Evolutionary conservation across 1,140 invertebrate species (phyloP), one percentile per base, ranked within the genome.

Genomic region (Drosophila sproati): DNA sequence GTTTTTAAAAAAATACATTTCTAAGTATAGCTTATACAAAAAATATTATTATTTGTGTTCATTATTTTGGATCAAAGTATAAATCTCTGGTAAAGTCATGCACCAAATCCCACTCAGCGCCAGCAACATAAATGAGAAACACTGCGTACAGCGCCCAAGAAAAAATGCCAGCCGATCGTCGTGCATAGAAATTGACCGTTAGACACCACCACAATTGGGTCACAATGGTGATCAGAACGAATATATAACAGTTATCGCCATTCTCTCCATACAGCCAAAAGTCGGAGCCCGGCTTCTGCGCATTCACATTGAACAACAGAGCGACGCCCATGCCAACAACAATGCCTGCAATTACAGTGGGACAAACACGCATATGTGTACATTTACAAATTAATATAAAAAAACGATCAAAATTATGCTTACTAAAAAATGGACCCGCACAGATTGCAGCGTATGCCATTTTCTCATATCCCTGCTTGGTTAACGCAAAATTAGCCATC

Each of bases 401-500:
- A 35, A 29, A 12, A 5, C 4, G 20, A 4, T 4, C 0, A n/a
- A 7, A 7, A n/a, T 34, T 32, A 5, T 32, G 6, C 70, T 70
- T 67, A 88, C 85, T 71, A 8, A 73, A 81, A n/a, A 89, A 52
- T 0, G 77, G 50, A 3, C 72, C 51, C 1, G 85, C 85, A 10
- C 80, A 54, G 7, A 73, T 43, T 3, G 64, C 78, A 0, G 80
- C 86, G 31, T 73, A 89, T 0, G 78, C 85, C 85, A 89, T 85
- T 47, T 67, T 73, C 29, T 77, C 85, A n/a, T 74, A 81, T 3
- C 85, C 85, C 10, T 89, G 72, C n/a, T 59, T n/a, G 7, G 78
- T 52, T n/a, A 83, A 52, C 5, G 57, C 32, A 0, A 43, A 8
- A 5, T 70, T 71, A n/a, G 75, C 29, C 5, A 88, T n/a, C 3